phyloP scores from a whole-genome alignment of 30 jellyfish, hydroid and myxozoan genomes.

The Aurelia coerulea region DNA sequence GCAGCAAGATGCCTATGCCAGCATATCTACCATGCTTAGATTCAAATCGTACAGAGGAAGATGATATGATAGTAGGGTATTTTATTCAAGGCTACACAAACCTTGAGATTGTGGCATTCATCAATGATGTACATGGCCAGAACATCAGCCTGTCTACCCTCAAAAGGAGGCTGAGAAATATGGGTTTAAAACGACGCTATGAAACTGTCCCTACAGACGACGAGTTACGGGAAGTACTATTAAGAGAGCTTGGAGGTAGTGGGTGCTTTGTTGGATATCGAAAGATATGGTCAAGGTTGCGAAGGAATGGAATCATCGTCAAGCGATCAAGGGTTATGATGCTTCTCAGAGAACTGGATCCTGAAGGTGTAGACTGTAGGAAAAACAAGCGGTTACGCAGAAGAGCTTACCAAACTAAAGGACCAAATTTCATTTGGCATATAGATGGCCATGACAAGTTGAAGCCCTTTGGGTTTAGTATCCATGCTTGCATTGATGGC shows the following conservation, averaged over 20 bases:
- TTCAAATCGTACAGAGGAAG: too few relatives aligned
- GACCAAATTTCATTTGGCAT: constrained; percentile 76
- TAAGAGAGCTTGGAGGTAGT: constrained; percentile 50
- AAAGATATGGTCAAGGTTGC: constrained; percentile 29
- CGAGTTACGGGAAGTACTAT: constrained; percentile 35
- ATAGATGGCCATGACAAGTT: constrained; percentile 70
- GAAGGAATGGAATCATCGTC: constrained; percentile 28
- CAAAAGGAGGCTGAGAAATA: constrained; percentile 51
- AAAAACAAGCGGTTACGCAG: constrained; percentile 38
- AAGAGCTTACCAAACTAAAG: constrained; percentile 49
- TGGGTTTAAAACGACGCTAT: constrained; percentile 21
- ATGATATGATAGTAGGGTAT: too few relatives aligned
- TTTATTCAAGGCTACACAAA: constrained; percentile 51
- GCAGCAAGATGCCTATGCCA: too few relatives aligned
- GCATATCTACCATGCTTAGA: too few relatives aligned
- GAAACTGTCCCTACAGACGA: constrained; percentile 19
- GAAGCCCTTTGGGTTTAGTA: constrained; percentile 59
- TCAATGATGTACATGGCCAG: constrained; percentile 30
- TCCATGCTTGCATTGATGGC: constrained; percentile 80
- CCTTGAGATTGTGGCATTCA: constrained; percentile 54
- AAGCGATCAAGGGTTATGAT: constrained; percentile 33
- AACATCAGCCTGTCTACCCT: constrained; percentile 47
- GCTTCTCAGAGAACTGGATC: constrained; percentile 48
- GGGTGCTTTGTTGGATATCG: constrained; percentile 59
- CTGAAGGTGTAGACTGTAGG: constrained; percentile 57